Evolutionary conservation across 2,888 invertebrate genomes (phyloP).

Genomic region (Caenorhabditis plicata): DNA sequence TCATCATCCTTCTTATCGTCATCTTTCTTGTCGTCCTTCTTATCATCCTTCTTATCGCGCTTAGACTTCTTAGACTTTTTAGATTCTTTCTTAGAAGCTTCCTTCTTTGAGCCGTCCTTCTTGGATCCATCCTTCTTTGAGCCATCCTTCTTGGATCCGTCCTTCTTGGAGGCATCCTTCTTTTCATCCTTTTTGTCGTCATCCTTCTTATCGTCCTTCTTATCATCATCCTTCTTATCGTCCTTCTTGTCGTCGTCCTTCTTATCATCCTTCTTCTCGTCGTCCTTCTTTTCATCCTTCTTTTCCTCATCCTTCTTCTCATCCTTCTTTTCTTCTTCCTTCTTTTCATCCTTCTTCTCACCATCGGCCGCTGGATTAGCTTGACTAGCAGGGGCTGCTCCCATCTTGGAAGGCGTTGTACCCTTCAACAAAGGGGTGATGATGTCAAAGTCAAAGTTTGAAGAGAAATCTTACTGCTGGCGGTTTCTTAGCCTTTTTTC

Average conservation of each 20-base stretch:
- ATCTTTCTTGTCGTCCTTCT: not conserved
- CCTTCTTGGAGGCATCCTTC: not conserved
- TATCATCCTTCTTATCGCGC: not conserved
- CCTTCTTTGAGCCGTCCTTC: not conserved
- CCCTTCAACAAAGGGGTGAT: too few relatives aligned
- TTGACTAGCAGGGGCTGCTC: not conserved
- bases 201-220: not conserved
- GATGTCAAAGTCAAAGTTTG: too few relatives aligned
- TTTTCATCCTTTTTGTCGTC: not conserved
- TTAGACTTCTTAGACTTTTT: conserved; percentile 1
- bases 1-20: not conserved
- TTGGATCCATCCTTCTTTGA: not conserved
- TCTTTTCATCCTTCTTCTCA: not conserved
- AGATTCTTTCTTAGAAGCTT: conserved; percentile 1
- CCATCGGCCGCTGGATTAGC: not conserved
- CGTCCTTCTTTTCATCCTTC: not conserved
- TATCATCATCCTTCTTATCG: not conserved
- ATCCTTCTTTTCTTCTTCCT: not conserved
- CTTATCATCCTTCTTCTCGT: conserved; percentile 3
- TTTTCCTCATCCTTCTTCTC: not conserved
- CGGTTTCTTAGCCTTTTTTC: too few relatives aligned
- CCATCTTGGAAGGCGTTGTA: not conserved
- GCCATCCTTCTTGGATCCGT: not conserved
- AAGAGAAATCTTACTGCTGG: too few relatives aligned
- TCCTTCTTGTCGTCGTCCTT: not conserved